A percentile compares a stretch with the other conserved stretches of the same genome.
These are phyloP conservation scores for Sorex maritimensis DNA, from an alignment of 2,797 vertebrate species.

Conservation along the genomic window DNA sequence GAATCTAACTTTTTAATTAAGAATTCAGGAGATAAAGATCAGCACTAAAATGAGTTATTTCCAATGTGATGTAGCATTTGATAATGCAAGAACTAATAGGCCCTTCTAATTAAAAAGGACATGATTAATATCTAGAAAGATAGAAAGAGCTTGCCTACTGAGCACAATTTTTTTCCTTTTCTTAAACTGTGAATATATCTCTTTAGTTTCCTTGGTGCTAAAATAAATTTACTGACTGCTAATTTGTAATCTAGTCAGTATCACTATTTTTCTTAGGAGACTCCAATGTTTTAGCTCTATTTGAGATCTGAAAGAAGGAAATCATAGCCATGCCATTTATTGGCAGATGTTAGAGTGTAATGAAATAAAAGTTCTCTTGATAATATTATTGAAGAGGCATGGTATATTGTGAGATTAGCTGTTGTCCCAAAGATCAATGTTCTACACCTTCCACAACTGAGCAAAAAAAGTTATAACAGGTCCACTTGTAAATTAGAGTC, in stretches of 20 bases:
- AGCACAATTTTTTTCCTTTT: conserved; percentile 40
- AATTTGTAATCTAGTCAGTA: conserved; percentile 82
- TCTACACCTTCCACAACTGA: conserved; percentile 25
- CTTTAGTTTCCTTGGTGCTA: conserved; percentile 67
- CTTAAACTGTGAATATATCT: conserved; percentile 60
- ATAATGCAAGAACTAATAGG: conserved; percentile 76
- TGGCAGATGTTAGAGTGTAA: neutral
- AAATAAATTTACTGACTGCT: conserved; percentile 73
- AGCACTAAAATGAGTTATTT: conserved; percentile 76
- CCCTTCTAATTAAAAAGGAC: conserved; percentile 75
- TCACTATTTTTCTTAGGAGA: conserved; percentile 31
- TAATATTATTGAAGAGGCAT: conserved; percentile 3
- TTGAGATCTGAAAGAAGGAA: conserved; percentile 71
- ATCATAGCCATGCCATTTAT: neutral
- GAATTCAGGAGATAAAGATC: conserved; percentile 69
- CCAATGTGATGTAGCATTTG: conserved; percentile 69
- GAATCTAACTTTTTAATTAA: conserved; percentile 82
- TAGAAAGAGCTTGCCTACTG: conserved; percentile 49
- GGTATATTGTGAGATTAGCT: conserved; percentile 31
- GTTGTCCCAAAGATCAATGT: conserved; percentile 57
- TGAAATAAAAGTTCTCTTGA: conserved; percentile 69
- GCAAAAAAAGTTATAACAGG: conserved; percentile 51
- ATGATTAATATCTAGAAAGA: conserved; percentile 69
- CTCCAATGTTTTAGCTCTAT: conserved; percentile 25
- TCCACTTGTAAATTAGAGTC: conserved; percentile 52